Evolutionary conservation across 2,797 vertebrate genomes (phyloP).

Genomic region (Lepidocolaptes lacrymiger): DNA sequence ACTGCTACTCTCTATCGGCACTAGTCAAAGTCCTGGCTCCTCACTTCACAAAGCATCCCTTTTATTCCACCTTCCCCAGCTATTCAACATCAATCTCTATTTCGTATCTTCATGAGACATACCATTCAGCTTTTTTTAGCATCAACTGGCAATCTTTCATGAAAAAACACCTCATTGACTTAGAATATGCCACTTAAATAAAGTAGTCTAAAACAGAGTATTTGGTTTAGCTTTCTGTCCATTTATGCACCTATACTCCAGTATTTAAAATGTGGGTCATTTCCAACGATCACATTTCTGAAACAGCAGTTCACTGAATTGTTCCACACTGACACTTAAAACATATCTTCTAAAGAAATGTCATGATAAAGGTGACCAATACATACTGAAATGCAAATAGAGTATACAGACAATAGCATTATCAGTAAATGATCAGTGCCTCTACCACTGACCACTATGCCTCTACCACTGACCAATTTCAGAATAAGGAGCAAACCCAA

Average conservation of each 20-base stretch:
- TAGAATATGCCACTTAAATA: background rate
- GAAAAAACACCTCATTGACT: background rate
- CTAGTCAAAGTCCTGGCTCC: background rate
- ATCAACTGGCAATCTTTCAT: background rate
- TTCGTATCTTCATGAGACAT: background rate
- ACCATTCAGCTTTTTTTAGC: background rate
- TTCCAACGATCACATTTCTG: background rate
- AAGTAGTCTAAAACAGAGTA: background rate
- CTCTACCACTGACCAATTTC: background rate
- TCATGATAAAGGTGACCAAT: background rate
- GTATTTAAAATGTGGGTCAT: background rate
- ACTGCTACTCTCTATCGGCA: background rate
- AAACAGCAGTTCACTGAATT: background rate
- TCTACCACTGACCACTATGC: too few species aligned
- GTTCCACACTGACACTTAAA: background rate
- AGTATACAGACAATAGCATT: background rate
- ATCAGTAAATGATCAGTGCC: background rate
- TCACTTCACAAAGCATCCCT: background rate
- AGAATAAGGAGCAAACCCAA: background rate
- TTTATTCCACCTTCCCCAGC: background rate
- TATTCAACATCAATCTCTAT: background rate
- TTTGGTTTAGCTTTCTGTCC: background rate
- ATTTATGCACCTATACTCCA: background rate
- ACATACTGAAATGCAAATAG: background rate
- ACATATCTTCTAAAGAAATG: background rate